phyloP scores from a whole-genome alignment of 2,888 invertebrate species.

The Himalopsyche kuldschensis region DNA sequence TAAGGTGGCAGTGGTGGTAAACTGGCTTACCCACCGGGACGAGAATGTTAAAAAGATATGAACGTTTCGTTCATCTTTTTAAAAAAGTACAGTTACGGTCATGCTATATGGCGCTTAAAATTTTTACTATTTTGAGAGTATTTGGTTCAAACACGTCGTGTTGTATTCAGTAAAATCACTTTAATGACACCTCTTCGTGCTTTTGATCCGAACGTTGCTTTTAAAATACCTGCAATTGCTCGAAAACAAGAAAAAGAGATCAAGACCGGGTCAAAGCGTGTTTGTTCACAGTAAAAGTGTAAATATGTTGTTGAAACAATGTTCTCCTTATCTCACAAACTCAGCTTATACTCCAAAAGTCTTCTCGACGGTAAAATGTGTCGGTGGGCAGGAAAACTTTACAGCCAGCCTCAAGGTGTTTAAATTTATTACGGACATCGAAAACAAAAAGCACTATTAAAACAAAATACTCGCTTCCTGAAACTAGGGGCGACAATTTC shows the following conservation, averaged over 20 bases:
- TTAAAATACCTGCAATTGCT: not conserved
- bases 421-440: constrained; percentile 28
- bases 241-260: not conserved
- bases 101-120: no score
- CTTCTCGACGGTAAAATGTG: constrained; percentile 7
- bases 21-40: no score
- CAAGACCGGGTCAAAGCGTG: not conserved
- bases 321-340: constrained; percentile 13
- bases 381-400: constrained; percentile 16
- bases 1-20: no score
- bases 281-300: constrained; percentile 5
- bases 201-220: not conserved
- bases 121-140: no score
- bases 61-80: no score
- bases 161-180: not conserved
- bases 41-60: no score
- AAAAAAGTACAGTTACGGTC: no score
- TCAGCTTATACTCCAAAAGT: not conserved
- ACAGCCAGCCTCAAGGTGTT: constrained; percentile 19
- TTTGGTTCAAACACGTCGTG: not conserved
- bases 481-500: not conserved
- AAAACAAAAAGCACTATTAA: constrained; percentile 14
- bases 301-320: constrained; percentile 25
- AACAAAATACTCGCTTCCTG: not conserved
- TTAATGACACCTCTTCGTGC: not conserved